These are phyloP conservation scores for Zaprionus vittiger DNA, from an alignment of 1,140 invertebrate species.

Conservation along the genomic window DNA sequence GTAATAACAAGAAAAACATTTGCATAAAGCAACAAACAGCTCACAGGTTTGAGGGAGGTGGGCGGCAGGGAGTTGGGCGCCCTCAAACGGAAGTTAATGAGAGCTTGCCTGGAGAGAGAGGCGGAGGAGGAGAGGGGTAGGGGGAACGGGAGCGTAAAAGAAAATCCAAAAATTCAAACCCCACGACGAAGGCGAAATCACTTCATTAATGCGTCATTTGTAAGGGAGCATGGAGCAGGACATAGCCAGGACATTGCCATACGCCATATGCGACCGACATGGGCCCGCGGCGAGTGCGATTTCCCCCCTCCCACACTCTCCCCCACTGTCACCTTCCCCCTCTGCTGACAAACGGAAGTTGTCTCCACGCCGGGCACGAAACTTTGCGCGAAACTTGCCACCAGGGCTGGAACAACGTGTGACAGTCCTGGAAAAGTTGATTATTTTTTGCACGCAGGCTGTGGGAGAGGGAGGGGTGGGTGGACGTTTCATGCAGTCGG, in stretches of 20 bases:
- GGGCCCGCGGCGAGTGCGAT: slow-evolving; percentile 51
- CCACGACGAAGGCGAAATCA: slow-evolving; percentile 63
- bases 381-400: slow-evolving; percentile 76
- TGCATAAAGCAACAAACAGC: slow-evolving; percentile 80
- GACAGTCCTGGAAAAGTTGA: slow-evolving; percentile 80
- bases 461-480: not conserved
- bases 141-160: not conserved
- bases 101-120: slow-evolving; percentile 23
- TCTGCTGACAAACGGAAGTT: slow-evolving; percentile 59
- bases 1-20: slow-evolving; percentile 80
- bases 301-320: not conserved
- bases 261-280: slow-evolving; percentile 62
- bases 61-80: slow-evolving; percentile 16
- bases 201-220: slow-evolving; percentile 81
- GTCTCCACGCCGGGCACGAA: slow-evolving; percentile 62
- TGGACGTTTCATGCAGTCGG: slow-evolving; percentile 27
- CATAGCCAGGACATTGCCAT: slow-evolving; percentile 40
- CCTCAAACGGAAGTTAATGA: slow-evolving; percentile 78
- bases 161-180: slow-evolving; percentile 58
- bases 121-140: slow-evolving; percentile 1
- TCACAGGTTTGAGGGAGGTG: slow-evolving; percentile 13
- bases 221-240: slow-evolving; percentile 58
- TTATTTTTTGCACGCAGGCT: slow-evolving; percentile 73
- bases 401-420: slow-evolving; percentile 61
- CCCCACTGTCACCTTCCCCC: not conserved